Base-by-base conservation (phyloP, 2,888 invertebrate species). In the Andrena dorsata region DNA sequence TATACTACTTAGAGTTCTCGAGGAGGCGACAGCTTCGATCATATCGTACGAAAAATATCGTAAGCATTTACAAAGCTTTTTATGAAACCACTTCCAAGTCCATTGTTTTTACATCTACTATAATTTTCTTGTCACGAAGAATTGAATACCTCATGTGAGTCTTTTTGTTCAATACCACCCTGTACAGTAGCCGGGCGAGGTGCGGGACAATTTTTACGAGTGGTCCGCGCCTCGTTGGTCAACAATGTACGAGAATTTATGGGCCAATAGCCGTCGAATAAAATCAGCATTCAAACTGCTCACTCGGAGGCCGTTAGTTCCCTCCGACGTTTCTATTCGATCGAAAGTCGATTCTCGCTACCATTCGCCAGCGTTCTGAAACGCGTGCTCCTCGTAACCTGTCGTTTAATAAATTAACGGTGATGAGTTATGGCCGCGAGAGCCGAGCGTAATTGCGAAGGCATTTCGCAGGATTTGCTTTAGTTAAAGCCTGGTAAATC, bases 131-230 rank as follows among this genome's bases (percentile, higher is more conserved):
- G 53, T 20, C 53, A 20, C n/a, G 20, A 0, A 2, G 56, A 23
- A 23, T 56, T 1, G 23, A 56, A 56, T 23, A 8, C 7, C 20
- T 0, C 20, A 26, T 23, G 26, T 13, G 8, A 32, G 16, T 8
- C 32, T 32, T 61, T 35, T 41, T 35, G 28, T 13, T n/a, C 53
- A 5, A n/a, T 30, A 10, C 20, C 69, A 70, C 58, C 41, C 35
- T 26, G 20, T 70, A 69, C 32, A 26, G 35, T 53, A 13, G n/a
- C 35, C 35, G 10, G 35, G 16, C 5, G 13, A 5, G 10, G n/a
- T 26, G 63, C 60, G 47, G 7, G 77, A 76, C 76, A 66, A 83
- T 86, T 86, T 86, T 86, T 82, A 86, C 63, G 76, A 66, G 47
- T 69, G 58, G 49, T 35, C 58, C 72, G 68, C 49, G 49, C 20